Conservation (phyloP, 2,797 vertebrate species). For the Chelon labrosus region DNA sequence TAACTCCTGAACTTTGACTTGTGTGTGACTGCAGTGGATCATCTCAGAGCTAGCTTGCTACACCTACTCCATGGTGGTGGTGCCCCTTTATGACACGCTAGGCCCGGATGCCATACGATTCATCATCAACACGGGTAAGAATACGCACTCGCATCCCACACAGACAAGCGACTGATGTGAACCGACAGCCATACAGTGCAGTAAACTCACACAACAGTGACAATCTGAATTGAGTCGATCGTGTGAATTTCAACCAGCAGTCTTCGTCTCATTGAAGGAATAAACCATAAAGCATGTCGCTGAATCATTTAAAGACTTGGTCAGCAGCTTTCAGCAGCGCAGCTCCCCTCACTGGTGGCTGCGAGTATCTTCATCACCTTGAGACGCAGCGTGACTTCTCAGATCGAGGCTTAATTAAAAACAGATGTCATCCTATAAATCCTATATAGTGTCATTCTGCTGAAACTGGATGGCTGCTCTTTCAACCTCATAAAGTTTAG, state of each 20-base stretch:
- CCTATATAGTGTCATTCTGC: not conserved
- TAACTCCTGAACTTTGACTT: not conserved
- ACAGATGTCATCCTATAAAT: not conserved
- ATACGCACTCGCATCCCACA: not conserved
- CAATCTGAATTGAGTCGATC: not conserved
- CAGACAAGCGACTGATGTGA: not conserved
- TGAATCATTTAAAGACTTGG: not conserved
- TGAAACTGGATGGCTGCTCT: not conserved
- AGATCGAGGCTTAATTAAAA: not conserved
- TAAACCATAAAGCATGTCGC: not conserved
- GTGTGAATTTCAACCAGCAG: not conserved
- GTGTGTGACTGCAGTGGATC: conserved; percentile 90
- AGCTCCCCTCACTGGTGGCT: conserved; percentile 23
- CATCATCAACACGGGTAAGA: conserved; percentile 95
- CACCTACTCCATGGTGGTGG: conserved; percentile 98
- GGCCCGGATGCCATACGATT: conserved; percentile 95
- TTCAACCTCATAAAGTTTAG: not conserved
- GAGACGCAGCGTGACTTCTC: not conserved
- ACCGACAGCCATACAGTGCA: not conserved
- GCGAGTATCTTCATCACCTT: not conserved
- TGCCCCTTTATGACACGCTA: conserved; percentile 96
- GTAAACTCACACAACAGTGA: not conserved
- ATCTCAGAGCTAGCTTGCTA: conserved; percentile 98
- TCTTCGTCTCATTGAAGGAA: not conserved
- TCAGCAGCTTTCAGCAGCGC: not conserved